A percentile compares a stretch with the other conserved stretches of the same genome.
phyloP scores from a whole-genome alignment of 2,888 invertebrate species.

The Thera obeliscata region DNA sequence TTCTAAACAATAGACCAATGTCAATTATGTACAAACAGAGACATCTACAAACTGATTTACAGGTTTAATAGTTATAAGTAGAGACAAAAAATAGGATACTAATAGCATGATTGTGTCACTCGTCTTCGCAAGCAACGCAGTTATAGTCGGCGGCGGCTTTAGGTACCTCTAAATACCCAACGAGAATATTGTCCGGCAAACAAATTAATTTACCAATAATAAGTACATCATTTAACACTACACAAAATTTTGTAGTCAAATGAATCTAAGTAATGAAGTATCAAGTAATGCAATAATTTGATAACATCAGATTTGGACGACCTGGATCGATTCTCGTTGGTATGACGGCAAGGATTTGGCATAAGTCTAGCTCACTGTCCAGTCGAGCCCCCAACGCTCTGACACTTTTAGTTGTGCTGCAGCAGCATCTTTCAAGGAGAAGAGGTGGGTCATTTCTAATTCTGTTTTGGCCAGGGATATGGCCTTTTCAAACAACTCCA shows the following conservation, averaged over 20 bases:
- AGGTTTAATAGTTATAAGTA: constrained; percentile 10
- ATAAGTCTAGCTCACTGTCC: constrained; percentile 77
- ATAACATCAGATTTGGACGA: constrained; percentile 46
- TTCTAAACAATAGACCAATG: constrained; percentile 19
- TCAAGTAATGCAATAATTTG: constrained; percentile 18
- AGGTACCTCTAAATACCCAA: constrained; percentile 52
- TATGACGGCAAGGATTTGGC: constrained; percentile 43
- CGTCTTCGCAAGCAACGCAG: constrained; percentile 40
- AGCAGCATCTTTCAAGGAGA: constrained; percentile 95
- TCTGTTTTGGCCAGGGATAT: constrained; percentile 93
- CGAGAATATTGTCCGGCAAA: constrained; percentile 61
- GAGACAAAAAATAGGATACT: constrained; percentile 5
- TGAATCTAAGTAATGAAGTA: constrained; percentile 30
- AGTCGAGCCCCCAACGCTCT: constrained; percentile 88
- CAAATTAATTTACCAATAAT: constrained; percentile 28
- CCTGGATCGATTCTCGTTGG: constrained; percentile 68
- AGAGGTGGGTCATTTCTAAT: constrained; percentile 95
- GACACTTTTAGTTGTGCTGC: constrained; percentile 94
- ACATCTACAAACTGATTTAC: constrained; percentile 17
- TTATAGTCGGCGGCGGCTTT: constrained; percentile 61
- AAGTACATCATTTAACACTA: constrained; percentile 10
- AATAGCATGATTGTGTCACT: constrained; percentile 17
- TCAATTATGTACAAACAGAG: constrained; percentile 33
- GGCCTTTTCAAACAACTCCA: constrained; percentile 95
- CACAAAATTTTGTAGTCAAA: constrained; percentile 29